These are phyloP conservation scores for Melitaea cinxia DNA, from an alignment of 1,140 invertebrate genomes.

Conservation along the genomic window DNA sequence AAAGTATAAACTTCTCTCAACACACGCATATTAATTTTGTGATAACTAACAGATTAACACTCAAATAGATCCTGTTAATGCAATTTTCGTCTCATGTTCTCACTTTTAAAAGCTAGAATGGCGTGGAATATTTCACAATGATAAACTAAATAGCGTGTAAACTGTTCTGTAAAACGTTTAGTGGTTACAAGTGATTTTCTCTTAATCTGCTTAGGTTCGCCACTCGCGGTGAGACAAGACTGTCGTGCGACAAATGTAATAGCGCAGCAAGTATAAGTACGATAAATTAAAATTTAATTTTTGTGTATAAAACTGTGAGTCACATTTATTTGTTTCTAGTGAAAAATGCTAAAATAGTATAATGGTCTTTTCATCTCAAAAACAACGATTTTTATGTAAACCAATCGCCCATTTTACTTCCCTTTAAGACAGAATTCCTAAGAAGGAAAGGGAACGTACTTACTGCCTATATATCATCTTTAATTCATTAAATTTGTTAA, in stretches of 20 bases:
- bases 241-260: not conserved
- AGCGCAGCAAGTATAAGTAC: no score
- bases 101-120: constrained; percentile 25
- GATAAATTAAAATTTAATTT: no score
- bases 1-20: not conserved
- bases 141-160: constrained; percentile 25
- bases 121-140: constrained; percentile 28
- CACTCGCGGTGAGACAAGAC: not conserved
- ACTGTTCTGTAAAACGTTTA: constrained; percentile 10
- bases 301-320: no score
- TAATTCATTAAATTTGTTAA: no score
- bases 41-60: constrained; percentile 24
- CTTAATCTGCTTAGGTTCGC: constrained; percentile 5
- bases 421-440: no score
- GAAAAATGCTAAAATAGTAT: no score
- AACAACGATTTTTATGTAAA: no score
- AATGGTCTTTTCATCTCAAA: no score
- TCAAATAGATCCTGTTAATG: constrained; percentile 27
- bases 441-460: no score
- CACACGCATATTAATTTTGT: not conserved
- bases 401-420: no score
- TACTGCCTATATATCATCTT: no score
- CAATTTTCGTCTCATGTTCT: constrained; percentile 26
- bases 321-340: no score
- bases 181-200: constrained; percentile 24